Base-by-base conservation (phyloP, 2,888 invertebrate genomes). In the Drosophila ezoana region DNA sequence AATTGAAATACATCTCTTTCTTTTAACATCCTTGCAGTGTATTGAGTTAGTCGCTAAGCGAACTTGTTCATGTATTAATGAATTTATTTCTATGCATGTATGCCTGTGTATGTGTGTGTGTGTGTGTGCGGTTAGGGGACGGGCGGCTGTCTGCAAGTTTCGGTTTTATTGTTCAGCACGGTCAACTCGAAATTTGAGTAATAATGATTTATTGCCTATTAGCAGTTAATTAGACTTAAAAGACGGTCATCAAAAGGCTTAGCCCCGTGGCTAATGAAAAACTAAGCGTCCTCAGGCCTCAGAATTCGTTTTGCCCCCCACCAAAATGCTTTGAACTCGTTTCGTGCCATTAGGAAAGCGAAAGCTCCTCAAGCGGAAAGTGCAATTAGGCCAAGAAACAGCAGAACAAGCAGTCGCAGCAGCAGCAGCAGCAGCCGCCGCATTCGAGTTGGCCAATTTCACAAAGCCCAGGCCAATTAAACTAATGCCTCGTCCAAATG, bases 171-270 rank as follows among this genome's bases (percentile, higher is more conserved):
- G 79, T 72, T 59, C 48, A 38, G 77, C 62, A 16, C 48, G 69
- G 59, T 61, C 58, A 61, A 62, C 66, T 76, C 47, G 56, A 84
- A 81, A 84, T 89, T 84, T 84, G 83, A 86, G 87, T 89, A 87
- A 87, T 87, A 89, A 86, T 89, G 85, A 86, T 86, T 87, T 80
- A 86, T 89, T 77, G 89, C 75, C 86, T 83, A 86, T 86, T 89
- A 86, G 89, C 89, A 82, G 89, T 86, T 89, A 87, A 86, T 86
- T 89, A 86, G 85, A 87, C 83, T 87, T 86, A 86, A 86, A 89
- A 87, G 85, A 73, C 71, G 77, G 75, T 33, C 72, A 71, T 88
- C 87, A 75, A 82, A 84, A 66, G 89, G 85, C 79, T 89, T 84
- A 89, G 65, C 70, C 70, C 71, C 64, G 56, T 60, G 66, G 72